Evolutionary conservation across 2,888 invertebrate genomes (phyloP), one percentile per base, ranked within the genome.

Genomic region (Monopis laevigella): DNA sequence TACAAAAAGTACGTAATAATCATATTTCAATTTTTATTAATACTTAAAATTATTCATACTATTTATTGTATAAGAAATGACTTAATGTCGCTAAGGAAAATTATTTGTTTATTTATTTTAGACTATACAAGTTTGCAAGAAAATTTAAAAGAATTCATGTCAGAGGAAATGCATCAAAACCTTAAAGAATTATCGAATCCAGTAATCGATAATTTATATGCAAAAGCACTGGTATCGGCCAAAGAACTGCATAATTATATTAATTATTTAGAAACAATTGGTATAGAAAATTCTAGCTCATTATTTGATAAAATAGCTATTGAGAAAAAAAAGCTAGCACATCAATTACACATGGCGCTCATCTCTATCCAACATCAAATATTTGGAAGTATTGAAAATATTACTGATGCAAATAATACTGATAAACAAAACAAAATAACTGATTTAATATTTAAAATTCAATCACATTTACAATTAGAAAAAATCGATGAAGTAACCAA

Each of bases 101-200:
- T 24, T 24, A 24, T 24, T 24, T 24, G 6, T 24, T 24, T 24
- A 21, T 7, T 3, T 35, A 40, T 46, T 51, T 39, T 47, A 52
- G 51, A 44, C 5, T 21, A 2, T 7, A 11, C n/a, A 19, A 41
- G 42, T 26, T 45, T 69, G n/a, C 48, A 58, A 29, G 48, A 55
- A 27, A 53, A 58, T 45, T 58, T 68, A 29, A 51, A 62, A 42
- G 54, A 65, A 38, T 65, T 58, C 44, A 46, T 63, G 39, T 55
- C 58, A 26, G 51, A 54, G 8, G 56, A 64, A 39, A 44, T 55
- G 21, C 44, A 49, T 12, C 51, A 58, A 47, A 42, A 49, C 2
- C 46, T 65, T 1, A 47, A 49, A 3, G 46, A 61, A 42, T 34
- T 66, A 17, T 50, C 54, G 3, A 29, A 47, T 27, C 12, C 46